Evolutionary conservation across 2,797 vertebrate species (phyloP).

Genomic region (Phylloscopus collybita): DNA sequence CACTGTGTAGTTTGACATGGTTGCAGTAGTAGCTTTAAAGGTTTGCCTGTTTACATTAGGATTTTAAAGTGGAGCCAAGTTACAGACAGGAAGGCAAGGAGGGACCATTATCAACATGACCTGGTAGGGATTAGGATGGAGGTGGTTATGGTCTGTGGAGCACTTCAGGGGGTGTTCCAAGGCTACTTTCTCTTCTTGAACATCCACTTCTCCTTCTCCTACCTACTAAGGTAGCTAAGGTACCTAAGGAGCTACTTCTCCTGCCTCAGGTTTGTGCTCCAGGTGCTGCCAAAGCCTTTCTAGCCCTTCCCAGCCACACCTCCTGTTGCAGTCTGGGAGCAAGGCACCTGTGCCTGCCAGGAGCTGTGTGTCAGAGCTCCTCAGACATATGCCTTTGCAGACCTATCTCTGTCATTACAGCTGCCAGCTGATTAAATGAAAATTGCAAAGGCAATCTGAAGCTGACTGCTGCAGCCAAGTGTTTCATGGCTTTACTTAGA

Average conservation of each 20-base stretch:
- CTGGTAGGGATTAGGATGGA: background rate
- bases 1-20: background rate
- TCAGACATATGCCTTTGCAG: background rate
- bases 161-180: background rate
- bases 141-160: background rate
- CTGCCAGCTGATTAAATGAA: background rate
- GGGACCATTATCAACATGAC: background rate
- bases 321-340: background rate
- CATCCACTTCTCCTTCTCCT: background rate
- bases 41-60: background rate
- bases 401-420: background rate
- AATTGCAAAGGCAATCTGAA: background rate
- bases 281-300: background rate
- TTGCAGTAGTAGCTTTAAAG: background rate
- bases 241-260: background rate
- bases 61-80: background rate
- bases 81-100: background rate
- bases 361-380: background rate
- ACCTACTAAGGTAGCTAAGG: background rate
- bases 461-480: background rate
- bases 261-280: background rate
- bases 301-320: background rate
- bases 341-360: background rate
- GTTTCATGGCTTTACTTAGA: background rate
- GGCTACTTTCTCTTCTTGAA: background rate